Base-by-base conservation (phyloP, 2,888 invertebrate genomes). In the Toxonevra muliebris region DNA sequence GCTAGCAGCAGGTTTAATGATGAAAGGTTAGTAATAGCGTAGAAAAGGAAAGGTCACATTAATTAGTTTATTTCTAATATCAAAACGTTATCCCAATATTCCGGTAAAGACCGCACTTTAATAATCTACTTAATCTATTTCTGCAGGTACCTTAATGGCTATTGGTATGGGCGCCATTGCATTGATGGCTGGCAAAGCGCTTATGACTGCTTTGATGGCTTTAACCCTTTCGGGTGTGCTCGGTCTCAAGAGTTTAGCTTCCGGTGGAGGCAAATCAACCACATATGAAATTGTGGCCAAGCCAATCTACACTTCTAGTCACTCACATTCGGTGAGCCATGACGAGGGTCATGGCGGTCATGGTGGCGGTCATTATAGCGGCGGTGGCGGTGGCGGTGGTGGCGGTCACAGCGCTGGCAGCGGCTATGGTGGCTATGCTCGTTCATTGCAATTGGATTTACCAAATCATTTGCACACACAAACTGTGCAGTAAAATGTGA, bases 231-330 rank as follows among this genome's bases (percentile, higher is more conserved):
- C 94, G 0, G 91, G 91, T 0, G 90, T 93, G 70, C 88, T 93
- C 66, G 93, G 93, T 0, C 85, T 94, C 66, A 93, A 93, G 78
- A 89, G 91, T 0, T 83, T 93, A 17, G 88, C 91, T 1, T 50
- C 52, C 9, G 84, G 88, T 1, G 91, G 92, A 1, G 89, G 90
- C 71, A 91, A 91, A 78, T 88, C 91, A 11, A 93, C 93, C 10
- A 93, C 93, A 0, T 94, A 94, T 79, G 94, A 94, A 85, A 93
- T 94, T 70, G 91, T 94, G 9, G 90, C 93, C 53, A 94, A 94
- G 75, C 94, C 94, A 0, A 87, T 94, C 0, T 93, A 93, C 81
- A 89, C 90, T 1, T 90, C 90, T 40, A 87, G 87, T 5, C 89
- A 89, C 67, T 86, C 87, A 0, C 89, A 89, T 64, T 89, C 89